These are phyloP conservation scores for Boulengeromyrus knoepffleri DNA, from an alignment of 2,113 vertebrate genomes.

Conservation along the genomic window DNA sequence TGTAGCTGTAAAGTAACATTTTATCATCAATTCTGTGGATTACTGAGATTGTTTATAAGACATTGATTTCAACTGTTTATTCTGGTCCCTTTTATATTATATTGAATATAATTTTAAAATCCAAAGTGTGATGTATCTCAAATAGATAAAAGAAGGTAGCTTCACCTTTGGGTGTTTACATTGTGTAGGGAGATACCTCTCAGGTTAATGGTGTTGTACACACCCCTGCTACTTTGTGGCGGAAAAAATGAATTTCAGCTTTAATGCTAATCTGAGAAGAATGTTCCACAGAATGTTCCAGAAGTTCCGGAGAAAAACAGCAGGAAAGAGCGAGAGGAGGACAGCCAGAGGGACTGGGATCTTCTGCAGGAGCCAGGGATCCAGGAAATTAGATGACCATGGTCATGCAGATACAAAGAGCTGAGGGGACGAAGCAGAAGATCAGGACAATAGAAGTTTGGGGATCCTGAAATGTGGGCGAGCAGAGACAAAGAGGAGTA, in stretches of 20 bases:
- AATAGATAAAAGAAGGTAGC: background rate
- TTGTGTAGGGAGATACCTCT: background rate
- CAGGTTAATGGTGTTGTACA: background rate
- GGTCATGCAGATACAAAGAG: background rate
- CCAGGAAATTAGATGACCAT: background rate
- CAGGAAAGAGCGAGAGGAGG: background rate
- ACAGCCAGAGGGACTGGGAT: background rate
- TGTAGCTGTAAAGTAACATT: background rate
- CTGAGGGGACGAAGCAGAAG: background rate
- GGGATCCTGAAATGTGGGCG: background rate
- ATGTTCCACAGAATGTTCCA: conserved; percentile 5
- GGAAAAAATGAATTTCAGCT: background rate
- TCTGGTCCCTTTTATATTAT: background rate
- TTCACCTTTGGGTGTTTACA: background rate
- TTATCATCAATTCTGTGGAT: background rate
- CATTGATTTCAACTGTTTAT: background rate
- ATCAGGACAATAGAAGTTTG: background rate
- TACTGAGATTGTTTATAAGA: background rate
- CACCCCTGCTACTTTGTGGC: background rate
- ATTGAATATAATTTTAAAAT: background rate
- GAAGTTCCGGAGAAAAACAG: background rate
- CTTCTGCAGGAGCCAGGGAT: background rate
- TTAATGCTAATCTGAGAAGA: background rate
- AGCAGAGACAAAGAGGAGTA: background rate
- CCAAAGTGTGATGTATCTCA: background rate